phyloP scores from a whole-genome alignment of 1,140 invertebrate species.

The Alviniconcha marisindica region DNA sequence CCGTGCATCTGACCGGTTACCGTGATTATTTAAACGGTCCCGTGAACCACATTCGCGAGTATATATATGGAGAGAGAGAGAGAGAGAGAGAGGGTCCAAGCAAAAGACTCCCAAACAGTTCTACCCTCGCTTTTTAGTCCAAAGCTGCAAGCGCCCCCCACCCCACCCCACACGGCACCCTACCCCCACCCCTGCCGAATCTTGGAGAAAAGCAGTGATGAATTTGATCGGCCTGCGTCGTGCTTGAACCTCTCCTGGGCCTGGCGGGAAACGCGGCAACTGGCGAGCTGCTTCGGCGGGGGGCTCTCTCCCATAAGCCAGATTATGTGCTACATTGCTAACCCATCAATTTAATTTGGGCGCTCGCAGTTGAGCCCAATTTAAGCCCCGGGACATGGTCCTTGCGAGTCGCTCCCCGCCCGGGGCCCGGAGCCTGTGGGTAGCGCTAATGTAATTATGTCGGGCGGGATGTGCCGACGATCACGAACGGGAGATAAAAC shows the following conservation, averaged over 20 bases:
- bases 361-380: constrained; percentile 24
- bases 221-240: background rate
- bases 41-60: too few species aligned
- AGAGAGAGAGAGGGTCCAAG: too few species aligned
- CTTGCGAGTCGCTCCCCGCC: background rate
- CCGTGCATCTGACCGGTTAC: too few species aligned
- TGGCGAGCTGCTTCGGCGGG: background rate
- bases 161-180: too few species aligned
- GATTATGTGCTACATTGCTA: constrained; percentile 34
- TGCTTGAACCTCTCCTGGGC: background rate
- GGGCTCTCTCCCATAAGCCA: constrained; percentile 15
- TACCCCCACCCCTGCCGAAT: too few species aligned
- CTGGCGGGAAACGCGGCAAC: background rate
- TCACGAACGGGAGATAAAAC: constrained; percentile 29
- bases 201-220: background rate
- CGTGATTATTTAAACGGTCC: too few species aligned
- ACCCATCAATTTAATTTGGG: constrained; percentile 36
- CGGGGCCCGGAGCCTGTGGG: background rate
- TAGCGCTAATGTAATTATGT: constrained; percentile 31
- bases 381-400: constrained; percentile 31
- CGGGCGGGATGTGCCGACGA: constrained; percentile 16
- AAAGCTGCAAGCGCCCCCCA: too few species aligned
- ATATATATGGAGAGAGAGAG: too few species aligned
- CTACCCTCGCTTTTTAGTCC: too few species aligned
- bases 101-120: too few species aligned